Evolutionary conservation across 2,888 invertebrate species (phyloP).

Genomic region (Thymelicus sylvestris): DNA sequence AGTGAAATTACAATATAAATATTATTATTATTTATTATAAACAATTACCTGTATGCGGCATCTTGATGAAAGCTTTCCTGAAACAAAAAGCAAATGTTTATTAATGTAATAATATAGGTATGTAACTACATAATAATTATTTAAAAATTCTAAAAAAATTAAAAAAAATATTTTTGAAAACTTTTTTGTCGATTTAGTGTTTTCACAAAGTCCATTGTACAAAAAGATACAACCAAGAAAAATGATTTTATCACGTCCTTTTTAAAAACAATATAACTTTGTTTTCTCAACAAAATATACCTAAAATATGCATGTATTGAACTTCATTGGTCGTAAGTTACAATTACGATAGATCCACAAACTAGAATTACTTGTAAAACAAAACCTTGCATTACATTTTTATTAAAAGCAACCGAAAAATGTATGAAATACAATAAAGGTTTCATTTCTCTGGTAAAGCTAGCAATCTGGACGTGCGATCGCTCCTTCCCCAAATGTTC

Average conservation of each 20-base stretch:
- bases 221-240: no score
- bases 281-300: no score
- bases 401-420: conserved; percentile 42
- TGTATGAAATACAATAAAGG: conserved; percentile 46
- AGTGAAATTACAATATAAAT: not conserved
- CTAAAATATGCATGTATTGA: not conserved
- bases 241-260: no score
- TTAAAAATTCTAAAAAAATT: no score
- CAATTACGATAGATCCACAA: no score
- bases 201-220: no score
- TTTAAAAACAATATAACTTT: no score
- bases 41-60: conserved; percentile 77
- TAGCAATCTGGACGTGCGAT: conserved; percentile 58
- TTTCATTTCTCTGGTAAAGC: conserved; percentile 54
- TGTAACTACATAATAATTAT: not conserved
- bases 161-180: no score
- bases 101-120: not conserved
- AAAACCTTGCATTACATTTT: conserved; percentile 5
- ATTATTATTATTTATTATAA: not conserved
- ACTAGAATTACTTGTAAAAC: not conserved
- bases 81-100: conserved; percentile 42
- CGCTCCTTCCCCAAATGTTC: conserved; percentile 45
- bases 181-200: no score
- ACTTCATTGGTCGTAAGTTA: no score
- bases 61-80: conserved; percentile 52